Evolutionary conservation across 1,140 invertebrate species (phyloP), one percentile per base, ranked within the genome.

Genomic region (Pogonomyrmex barbatus): DNA sequence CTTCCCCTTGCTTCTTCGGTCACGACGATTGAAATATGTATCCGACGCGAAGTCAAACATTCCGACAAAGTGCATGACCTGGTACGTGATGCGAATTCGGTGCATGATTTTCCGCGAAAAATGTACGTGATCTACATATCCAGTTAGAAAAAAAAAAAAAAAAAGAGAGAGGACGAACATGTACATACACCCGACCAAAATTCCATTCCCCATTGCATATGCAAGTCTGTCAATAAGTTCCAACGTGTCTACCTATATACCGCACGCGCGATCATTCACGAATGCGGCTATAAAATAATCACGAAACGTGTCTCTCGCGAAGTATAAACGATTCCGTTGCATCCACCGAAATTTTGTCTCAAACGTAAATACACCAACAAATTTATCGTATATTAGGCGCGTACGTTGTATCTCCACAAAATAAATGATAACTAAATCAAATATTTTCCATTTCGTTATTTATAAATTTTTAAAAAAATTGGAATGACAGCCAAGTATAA

Each of bases 21-120:
- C 88, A 91, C 91, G 91, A 91, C 91, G 92, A 94, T 94, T 93
- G 93, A 94, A 93, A 94, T 93, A 94, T 94, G 93, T 93, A 94
- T 94, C 92, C 92, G 89, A 83, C 87, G 88, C 78, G 65, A 94
- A 94, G 92, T 94, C 88, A 94, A 94, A 94, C 93, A 93, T 85
- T 63, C 56, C 75, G 33, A 75, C 88, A 86, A 94, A 93, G 91
- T 93, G 90, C 87, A 92, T 90, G 89, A 90, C 91, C 86, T 77
- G 68, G 60, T 91, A 92, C 92, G 91, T 92, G 93, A 81, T 86
- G 54, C 84, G 92, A 93, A 93, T 93, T 93, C 82, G 82, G 87
- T 81, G 70, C 87, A 84, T 88, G 42, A 89, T 92, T 92, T 90
- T 76, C 24, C 30, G 14, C 17, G 17, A 60, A 75, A 88, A 82